Evolutionary conservation across 2,113 vertebrate genomes (phyloP).

Genomic region (Promerops cafer): DNA sequence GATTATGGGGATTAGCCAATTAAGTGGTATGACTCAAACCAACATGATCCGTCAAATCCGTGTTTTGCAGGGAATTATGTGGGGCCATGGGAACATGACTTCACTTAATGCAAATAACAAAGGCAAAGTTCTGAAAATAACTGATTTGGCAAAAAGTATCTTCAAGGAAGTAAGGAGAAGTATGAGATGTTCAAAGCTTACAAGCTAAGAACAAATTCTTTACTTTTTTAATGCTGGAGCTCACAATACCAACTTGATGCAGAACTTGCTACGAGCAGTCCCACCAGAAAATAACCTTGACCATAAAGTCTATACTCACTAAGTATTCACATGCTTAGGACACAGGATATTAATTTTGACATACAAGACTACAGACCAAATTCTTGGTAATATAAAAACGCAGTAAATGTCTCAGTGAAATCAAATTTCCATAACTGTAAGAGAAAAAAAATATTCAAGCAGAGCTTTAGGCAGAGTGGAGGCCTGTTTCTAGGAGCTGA

Average conservation of each 20-base stretch:
- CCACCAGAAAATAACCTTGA: background rate
- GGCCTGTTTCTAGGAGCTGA: background rate
- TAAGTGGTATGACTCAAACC: conserved; percentile 72
- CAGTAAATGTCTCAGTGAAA: background rate
- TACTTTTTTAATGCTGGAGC: background rate
- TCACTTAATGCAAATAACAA: background rate
- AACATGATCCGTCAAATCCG: conserved; percentile 62
- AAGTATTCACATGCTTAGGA: background rate
- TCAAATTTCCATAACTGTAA: background rate
- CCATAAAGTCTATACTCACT: background rate
- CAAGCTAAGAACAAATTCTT: background rate
- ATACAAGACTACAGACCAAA: background rate
- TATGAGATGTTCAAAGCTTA: background rate
- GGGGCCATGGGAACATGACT: background rate
- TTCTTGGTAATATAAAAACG: background rate
- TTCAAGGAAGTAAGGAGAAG: background rate
- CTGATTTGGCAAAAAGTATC: background rate
- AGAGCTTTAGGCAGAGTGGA: background rate
- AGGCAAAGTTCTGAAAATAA: background rate
- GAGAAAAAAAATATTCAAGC: background rate
- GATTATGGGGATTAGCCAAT: conserved; percentile 83
- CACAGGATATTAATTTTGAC: background rate
- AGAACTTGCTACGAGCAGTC: background rate
- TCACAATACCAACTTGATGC: background rate
- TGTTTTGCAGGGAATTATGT: background rate